Evolutionary conservation across 1,140 invertebrate species (phyloP), one percentile per base, ranked within the genome.

Genomic region (Caenorhabditis remanei): DNA sequence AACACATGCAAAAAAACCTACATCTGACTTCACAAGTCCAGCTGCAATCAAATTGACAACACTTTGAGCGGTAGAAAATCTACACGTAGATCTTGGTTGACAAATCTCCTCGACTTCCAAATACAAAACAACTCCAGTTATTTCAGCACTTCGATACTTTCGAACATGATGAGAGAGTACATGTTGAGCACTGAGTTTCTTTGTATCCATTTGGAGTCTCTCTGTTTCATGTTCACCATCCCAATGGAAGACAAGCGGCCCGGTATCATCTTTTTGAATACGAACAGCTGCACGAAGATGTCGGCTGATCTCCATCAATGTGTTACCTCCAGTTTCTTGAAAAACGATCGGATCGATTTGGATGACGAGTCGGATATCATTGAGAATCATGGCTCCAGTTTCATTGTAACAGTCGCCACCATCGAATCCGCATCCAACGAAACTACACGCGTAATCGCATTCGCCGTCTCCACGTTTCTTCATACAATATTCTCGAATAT

Each of bases 381-480:
- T 61, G n/a, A 48, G 61, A n/a, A 84, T 56, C n/a, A 48, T 43
- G 21, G 56, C 75, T 43, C 83, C 65, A 16, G 63, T 84, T 24
- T 41, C 46, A 43, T 84, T 46, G 13, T 89, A 48, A 46, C 88
- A 89, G 56, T 89, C 88, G n/a, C 88, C 88, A 63, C 88, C 90
- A 65, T 91, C 90, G 82, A 86, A 91, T 14, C 90, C 90, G 86
- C 90, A 91, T 48, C 58, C 88, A 40, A 85, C 86, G 50, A 85
- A 85, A 83, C 90, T 91, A 79, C 90, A 91, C 24, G 88, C 90
- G 32, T 46, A 32, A 84, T 91, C 88, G 61, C 90, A 91, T 13
- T 83, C 58, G n/a, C 90, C 90, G 61, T 91, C 83, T 21, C 82
- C 90, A 40, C 85, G 90, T 24, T 84, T n/a, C 46, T 89, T 63